Evolutionary conservation across 2,797 vertebrate species (phyloP), one percentile per base, ranked within the genome.

Genomic region (Lagorchestes hirsutus): DNA sequence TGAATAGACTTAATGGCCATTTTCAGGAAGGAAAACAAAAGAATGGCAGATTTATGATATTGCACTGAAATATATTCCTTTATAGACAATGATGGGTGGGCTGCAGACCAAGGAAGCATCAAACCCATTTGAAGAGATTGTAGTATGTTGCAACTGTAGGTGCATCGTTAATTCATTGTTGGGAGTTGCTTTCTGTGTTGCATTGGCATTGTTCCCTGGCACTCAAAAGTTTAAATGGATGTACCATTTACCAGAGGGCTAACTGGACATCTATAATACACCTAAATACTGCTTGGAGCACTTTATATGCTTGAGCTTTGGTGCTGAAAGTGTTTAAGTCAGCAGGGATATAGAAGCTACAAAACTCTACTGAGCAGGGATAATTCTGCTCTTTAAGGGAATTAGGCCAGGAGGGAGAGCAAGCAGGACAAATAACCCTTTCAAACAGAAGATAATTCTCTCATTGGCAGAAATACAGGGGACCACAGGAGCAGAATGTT

Each of bases 31-130:
- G 91, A 97, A 97, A 97, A 94, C 97, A 96, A 97, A 97, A 97
- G 91, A 93, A 92, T 96, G 93, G 90, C 95, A 98, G 96, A 98
- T 98, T 97, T 98, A 98, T 98, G 95, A 92, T 96, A 94, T 96
- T 97, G 95, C 90, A 96, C 92, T 94, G 96, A 98, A 98, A 97
- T 97, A 92, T 95, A 96, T 96, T 97, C 90, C 94, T 97, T 98
- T 97, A 97, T 98, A 97, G 96, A 97, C 97, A 97, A 95, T 90
- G 92, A 94, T 54, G 92, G 97, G 96, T 95, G 95, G 93, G 96
- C 54, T 97, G 34, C 58, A 94, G 95, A 93, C 96, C 96, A 97
- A 98, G 97, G 96, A 97, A 94, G 90, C 95, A 97, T 98, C 97
- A 97, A 97, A 96, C 91, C 54, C 0, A 96, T 97, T 97, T 98